Conservation (phyloP, 2,797 vertebrate species). For the Vireo griseus region DNA sequence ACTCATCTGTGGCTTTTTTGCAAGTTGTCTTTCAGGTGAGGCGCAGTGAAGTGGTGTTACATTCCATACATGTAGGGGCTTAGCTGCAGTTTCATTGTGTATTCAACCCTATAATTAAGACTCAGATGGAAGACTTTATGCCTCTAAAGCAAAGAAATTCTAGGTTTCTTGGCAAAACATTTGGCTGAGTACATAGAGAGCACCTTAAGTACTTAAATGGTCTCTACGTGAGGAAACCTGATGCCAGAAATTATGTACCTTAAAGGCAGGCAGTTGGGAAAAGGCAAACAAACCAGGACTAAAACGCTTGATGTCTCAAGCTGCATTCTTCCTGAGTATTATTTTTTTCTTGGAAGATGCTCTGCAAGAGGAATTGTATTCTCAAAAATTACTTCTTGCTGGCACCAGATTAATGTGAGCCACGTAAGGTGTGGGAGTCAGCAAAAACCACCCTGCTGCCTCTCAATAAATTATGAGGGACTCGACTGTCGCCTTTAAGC, state of each 20-base stretch:
- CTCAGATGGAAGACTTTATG: constrained; percentile 67
- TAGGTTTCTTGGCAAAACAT: constrained; percentile 67
- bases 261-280: constrained; percentile 51
- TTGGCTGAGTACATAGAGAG: constrained; percentile 60
- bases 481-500: neutral
- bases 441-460: neutral
- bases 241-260: constrained; percentile 63
- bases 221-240: constrained; percentile 54
- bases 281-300: constrained; percentile 20
- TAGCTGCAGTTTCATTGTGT: constrained; percentile 70
- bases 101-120: constrained; percentile 75
- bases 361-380: neutral
- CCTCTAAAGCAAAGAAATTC: constrained; percentile 71
- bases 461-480: constrained; percentile 43
- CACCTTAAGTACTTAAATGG: constrained; percentile 57
- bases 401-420: neutral
- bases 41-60: constrained; percentile 58
- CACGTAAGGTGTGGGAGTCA: neutral
- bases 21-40: constrained; percentile 64
- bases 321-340: constrained; percentile 32
- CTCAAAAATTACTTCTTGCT: neutral
- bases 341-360: constrained; percentile 47
- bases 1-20: constrained; percentile 68
- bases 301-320: constrained; percentile 21
- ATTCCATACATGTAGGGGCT: constrained; percentile 75